These are phyloP conservation scores for Zeus faber DNA, from an alignment of 2,113 vertebrate species.

Conservation along the genomic window DNA sequence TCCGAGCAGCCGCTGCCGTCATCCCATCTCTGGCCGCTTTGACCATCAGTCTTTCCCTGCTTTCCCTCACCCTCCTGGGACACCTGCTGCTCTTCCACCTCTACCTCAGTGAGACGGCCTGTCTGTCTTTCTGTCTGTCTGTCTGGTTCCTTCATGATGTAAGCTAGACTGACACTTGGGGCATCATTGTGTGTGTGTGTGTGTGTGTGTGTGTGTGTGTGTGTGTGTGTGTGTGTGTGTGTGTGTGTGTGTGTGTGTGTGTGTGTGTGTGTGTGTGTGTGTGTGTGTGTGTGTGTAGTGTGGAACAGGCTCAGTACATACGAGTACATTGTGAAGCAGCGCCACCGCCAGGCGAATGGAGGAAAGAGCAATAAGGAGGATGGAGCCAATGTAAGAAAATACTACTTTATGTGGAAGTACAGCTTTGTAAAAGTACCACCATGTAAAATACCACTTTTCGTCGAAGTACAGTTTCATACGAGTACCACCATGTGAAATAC, in stretches of 20 bases:
- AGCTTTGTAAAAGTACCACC: no score
- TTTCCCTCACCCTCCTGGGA: constrained; percentile 80
- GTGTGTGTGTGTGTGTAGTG: constrained; percentile 70
- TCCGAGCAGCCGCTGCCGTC: constrained; percentile 78
- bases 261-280: not conserved
- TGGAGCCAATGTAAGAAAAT: no score
- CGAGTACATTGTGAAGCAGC: constrained; percentile 91
- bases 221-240: constrained; percentile 2
- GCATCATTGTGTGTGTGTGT: not conserved
- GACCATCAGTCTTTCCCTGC: constrained; percentile 81
- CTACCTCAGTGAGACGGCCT: constrained; percentile 86
- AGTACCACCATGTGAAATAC: no score
- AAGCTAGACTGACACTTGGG: not conserved
- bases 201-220: not conserved
- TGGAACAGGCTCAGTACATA: constrained; percentile 95
- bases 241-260: not conserved
- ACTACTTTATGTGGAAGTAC: no score
- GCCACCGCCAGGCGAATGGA: constrained; percentile 79
- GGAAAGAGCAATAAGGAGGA: constrained; percentile 62
- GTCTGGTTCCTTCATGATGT: not conserved
- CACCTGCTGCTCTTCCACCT: constrained; percentile 93
- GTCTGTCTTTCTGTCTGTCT: not conserved
- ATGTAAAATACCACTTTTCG: no score
- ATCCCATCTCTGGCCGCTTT: constrained; percentile 83
- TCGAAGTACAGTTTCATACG: no score